Conservation (phyloP, 2,888 invertebrate species). For the Panzeria rudis region DNA sequence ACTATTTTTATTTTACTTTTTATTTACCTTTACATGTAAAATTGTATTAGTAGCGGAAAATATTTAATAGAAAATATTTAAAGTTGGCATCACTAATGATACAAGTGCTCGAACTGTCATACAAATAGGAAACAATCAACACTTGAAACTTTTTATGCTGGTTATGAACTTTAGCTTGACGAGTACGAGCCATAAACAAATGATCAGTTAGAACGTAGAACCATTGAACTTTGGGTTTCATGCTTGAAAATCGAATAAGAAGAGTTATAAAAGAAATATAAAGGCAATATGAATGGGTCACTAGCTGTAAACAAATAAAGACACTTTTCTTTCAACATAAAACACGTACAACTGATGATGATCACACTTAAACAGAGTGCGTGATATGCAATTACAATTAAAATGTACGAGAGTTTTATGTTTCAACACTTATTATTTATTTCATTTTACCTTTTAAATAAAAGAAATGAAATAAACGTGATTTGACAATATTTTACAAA, state of each 20-base stretch:
- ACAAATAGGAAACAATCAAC: neutral
- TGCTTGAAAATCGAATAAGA: neutral
- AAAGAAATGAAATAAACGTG: constrained; percentile 42
- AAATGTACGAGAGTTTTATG: constrained; percentile 45
- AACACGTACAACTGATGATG: constrained; percentile 59
- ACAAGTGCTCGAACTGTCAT: neutral
- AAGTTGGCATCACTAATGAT: neutral
- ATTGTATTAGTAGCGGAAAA: too few relatives aligned
- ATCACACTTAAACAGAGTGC: constrained; percentile 62
- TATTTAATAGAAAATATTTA: neutral
- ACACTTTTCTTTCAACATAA: constrained; percentile 19
- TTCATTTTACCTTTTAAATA: constrained; percentile 13
- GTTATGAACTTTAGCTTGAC: constrained; percentile 44
- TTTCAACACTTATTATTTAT: constrained; percentile 26
- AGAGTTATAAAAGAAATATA: neutral
- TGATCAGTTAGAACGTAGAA: constrained; percentile 44
- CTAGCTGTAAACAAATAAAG: neutral
- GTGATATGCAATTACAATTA: constrained; percentile 69
- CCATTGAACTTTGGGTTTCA: neutral
- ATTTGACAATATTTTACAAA: constrained; percentile 35
- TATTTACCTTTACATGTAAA: too few relatives aligned
- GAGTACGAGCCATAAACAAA: constrained; percentile 27
- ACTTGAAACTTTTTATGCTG: neutral
- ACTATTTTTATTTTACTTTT: too few relatives aligned
- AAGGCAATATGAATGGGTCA: neutral